Base-by-base conservation (phyloP, 2,888 invertebrate species). In the Hermaeophaga mercurialis region DNA sequence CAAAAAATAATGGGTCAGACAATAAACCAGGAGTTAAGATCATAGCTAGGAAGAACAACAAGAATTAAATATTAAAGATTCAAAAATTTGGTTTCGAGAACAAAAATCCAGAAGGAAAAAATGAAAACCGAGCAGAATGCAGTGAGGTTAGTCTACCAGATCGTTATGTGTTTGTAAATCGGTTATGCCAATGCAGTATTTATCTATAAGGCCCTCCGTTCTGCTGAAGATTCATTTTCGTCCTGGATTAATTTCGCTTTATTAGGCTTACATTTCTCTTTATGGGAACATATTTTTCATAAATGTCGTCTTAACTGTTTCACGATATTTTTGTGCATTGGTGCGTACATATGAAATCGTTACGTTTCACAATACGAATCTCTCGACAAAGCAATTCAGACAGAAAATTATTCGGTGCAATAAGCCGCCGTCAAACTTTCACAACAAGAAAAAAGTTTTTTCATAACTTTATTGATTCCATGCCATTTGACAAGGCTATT, bases 391-490 rank as follows among this genome's bases (percentile, higher is more conserved):
- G 41, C 41, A 38, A 18, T 49, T 49, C 54, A 38, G 17, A 47
- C 33, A 38, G 46, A 47, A 39, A 34, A 47, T 54, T 41, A 54
- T 54, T 48, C 41, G 33, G 17, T 48, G 44, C 44, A 38, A 55
- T 50, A 41, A 17, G 39, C 48, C 28, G 39, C 43, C 28, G 28
- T 43, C 15, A 3, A 49, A 36, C 24, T 38, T 44, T 44, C 19
- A 28, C 44, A 36, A 55, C 31, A 26, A 44, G 54, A 28, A 55
- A 55, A 55, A 39, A 39, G 17, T 49, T 55, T 49, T 54, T 55
- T 36, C 55, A 55, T 55, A 55, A 55, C 48, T 49, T 48, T 55
- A 44, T 48, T 15, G 48, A 55, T 55, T 55, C 55, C 49, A 18
- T 15, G 14, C 49, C 48, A 55, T 55, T 55, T 55, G 55, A 49